Evolutionary conservation across 1,140 invertebrate species (phyloP), one percentile per base, ranked within the genome.

Genomic region (Thrips palmi): DNA sequence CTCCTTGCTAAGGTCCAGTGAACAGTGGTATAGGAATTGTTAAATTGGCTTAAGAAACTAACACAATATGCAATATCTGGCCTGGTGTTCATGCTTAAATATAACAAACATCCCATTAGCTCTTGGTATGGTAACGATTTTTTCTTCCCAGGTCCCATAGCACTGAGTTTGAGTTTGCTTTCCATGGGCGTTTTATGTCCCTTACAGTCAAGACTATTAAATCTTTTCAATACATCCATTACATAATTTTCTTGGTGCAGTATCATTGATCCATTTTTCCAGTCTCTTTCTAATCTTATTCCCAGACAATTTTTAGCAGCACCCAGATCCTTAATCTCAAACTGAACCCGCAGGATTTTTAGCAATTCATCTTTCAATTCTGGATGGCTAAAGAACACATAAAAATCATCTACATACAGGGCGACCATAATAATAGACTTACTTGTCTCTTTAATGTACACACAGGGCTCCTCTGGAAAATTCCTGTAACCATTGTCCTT

Each of bases 31-130:
- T 50, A 54, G 39, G 43, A 49, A 29, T 50, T 52, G 40, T 57
- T 55, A 40, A 59, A 64, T 43, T 60, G 57, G 33, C 55, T 56
- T n/a, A 62, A 42, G 27, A 47, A 51, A 41, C 49, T 53, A 0
- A 64, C 57, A 17, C 57, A 48, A 47, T 44, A 62, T 2, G 55
- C 43, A 17, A 64, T 58, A 43, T 64, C 62, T 32, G 60, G 62
- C 20, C 60, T 37, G 11, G 58, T 61, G 1, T 47, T 40, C n/a
- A 54, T 39, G 8, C 51, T 37, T 6, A 63, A 35, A 45, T 63
- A 64, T 47, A 62, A 53, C 4, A 65, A 43, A 12, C 44, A 44
- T 15, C 54, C 55, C 14, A 59, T 45, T 3, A 57, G 24, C 11
- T 51, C 28, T 27, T 45, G 47, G 41, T 53, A 57, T 18, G 44